phyloP scores from a whole-genome alignment of 2,113 vertebrate species.

The Lycocorax pyrrhopterus region DNA sequence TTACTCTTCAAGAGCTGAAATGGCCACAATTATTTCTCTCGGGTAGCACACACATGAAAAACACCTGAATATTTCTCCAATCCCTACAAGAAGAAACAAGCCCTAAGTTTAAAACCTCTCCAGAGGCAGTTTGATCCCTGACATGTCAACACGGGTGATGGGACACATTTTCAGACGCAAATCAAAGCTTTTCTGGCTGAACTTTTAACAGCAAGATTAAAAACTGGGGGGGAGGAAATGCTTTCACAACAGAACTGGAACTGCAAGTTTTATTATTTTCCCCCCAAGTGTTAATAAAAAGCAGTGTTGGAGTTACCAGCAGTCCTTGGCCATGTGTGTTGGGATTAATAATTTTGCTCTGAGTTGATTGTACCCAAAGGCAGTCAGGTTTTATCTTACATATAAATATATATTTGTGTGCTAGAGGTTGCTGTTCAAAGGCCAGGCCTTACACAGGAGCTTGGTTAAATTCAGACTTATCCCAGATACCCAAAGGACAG shows the following conservation, averaged over 20 bases:
- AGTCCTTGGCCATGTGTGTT: neutral
- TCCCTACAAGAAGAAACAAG: neutral
- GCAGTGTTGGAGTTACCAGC: neutral
- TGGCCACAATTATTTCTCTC: neutral
- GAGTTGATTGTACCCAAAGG: neutral
- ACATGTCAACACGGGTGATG: neutral
- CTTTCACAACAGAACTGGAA: constrained; percentile 17
- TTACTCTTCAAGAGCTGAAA: neutral
- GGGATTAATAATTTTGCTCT: constrained; percentile 6
- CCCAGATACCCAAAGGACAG: neutral
- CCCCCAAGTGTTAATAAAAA: constrained; percentile 54
- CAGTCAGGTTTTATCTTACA: neutral
- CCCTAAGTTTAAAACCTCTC: neutral
- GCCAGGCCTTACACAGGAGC: neutral
- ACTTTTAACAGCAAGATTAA: neutral
- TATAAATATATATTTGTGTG: neutral
- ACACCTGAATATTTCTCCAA: neutral
- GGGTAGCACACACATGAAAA: neutral
- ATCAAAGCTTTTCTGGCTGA: neutral
- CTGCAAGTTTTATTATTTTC: constrained; percentile 34
- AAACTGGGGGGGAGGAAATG: neutral
- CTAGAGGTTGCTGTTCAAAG: neutral
- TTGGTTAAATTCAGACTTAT: neutral
- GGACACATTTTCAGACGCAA: neutral
- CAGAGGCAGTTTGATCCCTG: neutral